Evolutionary conservation across 2,113 vertebrate genomes (phyloP).

Genomic region (Scolopax mira): DNA sequence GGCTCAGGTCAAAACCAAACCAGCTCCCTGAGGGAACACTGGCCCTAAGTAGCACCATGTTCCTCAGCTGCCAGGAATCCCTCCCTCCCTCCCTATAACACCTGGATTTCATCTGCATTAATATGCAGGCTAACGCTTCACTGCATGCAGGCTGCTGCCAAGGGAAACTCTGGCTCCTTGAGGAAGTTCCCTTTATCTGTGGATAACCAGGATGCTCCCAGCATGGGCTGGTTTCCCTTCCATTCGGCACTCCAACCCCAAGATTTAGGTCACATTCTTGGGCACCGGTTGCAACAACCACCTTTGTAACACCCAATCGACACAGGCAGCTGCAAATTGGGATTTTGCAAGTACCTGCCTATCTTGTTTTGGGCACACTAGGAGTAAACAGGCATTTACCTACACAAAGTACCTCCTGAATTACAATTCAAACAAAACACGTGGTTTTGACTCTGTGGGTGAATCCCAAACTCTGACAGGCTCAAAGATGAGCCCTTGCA

Average conservation of each 20-base stretch:
- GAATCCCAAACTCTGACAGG: not conserved
- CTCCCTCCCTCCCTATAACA: not conserved
- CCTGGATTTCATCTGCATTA: not conserved
- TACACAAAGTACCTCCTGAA: not conserved
- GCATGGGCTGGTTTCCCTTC: accelerated
- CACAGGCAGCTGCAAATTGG: not conserved
- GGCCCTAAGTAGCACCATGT: not conserved
- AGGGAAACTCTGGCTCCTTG: not conserved
- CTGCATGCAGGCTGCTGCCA: accelerated
- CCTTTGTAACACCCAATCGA: not conserved
- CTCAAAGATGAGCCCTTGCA: not conserved
- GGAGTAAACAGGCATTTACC: not conserved
- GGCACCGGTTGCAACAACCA: not conserved
- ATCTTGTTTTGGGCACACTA: not conserved
- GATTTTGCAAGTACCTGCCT: constrained; percentile 37
- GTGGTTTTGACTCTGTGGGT: not conserved
- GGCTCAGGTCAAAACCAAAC: not conserved
- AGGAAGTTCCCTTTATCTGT: not conserved
- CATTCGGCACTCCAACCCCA: accelerated
- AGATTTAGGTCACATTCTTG: not conserved
- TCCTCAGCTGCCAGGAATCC: not conserved
- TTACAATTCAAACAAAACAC: not conserved
- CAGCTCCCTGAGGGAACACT: not conserved
- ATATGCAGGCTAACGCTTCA: accelerated
- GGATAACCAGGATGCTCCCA: not conserved